Evolutionary conservation across 2,888 invertebrate genomes (phyloP).

Genomic region (Drosophila trichaetosa): DNA sequence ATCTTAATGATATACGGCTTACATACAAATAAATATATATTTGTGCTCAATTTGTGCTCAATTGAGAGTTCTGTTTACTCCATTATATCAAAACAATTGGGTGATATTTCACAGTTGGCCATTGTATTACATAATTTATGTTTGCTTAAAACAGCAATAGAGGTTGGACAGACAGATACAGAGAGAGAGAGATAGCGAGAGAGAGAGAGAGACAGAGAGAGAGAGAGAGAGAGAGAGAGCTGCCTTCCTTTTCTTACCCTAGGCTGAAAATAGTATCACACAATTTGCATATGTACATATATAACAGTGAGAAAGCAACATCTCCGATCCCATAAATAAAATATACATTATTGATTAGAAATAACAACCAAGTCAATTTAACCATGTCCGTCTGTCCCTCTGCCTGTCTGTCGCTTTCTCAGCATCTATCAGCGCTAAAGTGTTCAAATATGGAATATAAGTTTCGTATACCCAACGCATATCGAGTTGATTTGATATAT

Average conservation of each 20-base stretch:
- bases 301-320: background rate
- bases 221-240: too few relatives aligned
- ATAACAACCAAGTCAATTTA: background rate
- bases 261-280: background rate
- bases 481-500: background rate
- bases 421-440: background rate
- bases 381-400: background rate
- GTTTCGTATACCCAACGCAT: background rate
- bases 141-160: slow-evolving; percentile 5
- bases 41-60: slow-evolving; percentile 2
- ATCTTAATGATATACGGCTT: slow-evolving; percentile 26
- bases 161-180: background rate
- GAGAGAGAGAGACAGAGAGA: background rate
- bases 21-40: slow-evolving; percentile 6
- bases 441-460: background rate
- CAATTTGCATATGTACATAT: background rate
- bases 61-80: slow-evolving; percentile 9
- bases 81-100: slow-evolving; percentile 38
- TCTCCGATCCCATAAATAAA: background rate
- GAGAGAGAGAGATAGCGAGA: too few relatives aligned
- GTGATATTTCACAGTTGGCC: slow-evolving; percentile 41
- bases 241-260: background rate
- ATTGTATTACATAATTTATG: slow-evolving; percentile 58
- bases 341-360: background rate
- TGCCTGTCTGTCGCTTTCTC: background rate